Conservation (phyloP, 2,113 vertebrate genomes). For the Piaya cayana region DNA sequence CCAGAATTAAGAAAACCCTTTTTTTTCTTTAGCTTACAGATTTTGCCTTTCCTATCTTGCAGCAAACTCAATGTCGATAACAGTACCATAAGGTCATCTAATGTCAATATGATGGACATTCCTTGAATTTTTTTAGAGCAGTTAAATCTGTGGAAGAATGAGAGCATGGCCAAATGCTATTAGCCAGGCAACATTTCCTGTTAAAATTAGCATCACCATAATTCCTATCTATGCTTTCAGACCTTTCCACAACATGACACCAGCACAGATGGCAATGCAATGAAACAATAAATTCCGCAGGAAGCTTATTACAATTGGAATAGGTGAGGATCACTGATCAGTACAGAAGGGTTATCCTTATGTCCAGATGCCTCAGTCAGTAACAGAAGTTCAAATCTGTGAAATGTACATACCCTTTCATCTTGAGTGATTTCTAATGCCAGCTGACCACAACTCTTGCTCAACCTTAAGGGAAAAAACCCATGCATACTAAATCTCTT, state of each 20-base stretch:
- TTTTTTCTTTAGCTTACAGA: not conserved
- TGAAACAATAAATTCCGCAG: not conserved
- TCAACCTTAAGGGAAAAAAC: constrained; percentile 25
- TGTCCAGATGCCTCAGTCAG: not conserved
- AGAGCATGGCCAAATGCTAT: not conserved
- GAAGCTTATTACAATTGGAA: not conserved
- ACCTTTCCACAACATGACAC: not conserved
- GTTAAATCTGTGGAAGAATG: not conserved
- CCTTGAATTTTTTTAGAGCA: not conserved
- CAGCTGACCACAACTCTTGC: constrained; percentile 8
- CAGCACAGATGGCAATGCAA: constrained; percentile 21
- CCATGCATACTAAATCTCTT: constrained; percentile 20
- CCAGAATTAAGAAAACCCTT: not conserved
- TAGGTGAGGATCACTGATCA: not conserved
- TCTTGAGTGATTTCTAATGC: not conserved
- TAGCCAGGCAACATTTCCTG: not conserved
- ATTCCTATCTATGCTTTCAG: not conserved
- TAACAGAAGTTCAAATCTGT: constrained; percentile 1
- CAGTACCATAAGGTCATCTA: not conserved
- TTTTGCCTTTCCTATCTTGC: not conserved
- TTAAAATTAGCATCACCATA: not conserved
- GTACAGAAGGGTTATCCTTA: constrained; percentile 21
- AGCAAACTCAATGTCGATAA: not conserved
- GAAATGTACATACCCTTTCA: constrained; percentile 2
- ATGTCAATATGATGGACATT: not conserved